phyloP scores from a whole-genome alignment of 92 coral and sea anemone genomes.

The Ricordea florida region DNA sequence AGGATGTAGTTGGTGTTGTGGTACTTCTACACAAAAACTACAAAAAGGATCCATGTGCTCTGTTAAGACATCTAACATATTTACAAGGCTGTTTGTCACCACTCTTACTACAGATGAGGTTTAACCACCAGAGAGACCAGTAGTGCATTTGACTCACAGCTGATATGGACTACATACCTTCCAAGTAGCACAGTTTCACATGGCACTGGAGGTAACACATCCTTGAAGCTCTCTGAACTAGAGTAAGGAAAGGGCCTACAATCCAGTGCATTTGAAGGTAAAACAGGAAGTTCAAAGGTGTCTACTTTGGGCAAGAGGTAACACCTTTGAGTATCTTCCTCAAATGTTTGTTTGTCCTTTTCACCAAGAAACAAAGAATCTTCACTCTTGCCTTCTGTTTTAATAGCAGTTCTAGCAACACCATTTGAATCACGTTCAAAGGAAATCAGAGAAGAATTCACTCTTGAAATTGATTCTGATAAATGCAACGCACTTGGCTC shows the following conservation, averaged over 20 bases:
- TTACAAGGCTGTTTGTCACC: too few species aligned
- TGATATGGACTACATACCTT: constrained; percentile 58
- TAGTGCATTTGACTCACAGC: neutral
- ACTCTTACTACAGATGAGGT: too few species aligned
- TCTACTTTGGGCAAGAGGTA: constrained; percentile 59
- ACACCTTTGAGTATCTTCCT: constrained; percentile 5
- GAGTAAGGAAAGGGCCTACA: constrained; percentile 51
- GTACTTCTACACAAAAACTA: too few species aligned
- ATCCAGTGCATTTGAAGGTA: constrained; percentile 77
- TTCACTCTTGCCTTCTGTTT: neutral
- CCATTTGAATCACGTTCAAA: neutral
- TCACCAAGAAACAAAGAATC: constrained; percentile 23
- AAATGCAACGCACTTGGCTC: neutral
- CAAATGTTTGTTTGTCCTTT: constrained; percentile 3
- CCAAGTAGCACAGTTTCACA: constrained; percentile 46
- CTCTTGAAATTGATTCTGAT: neutral
- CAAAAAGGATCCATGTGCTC: too few species aligned
- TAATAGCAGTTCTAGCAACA: neutral
- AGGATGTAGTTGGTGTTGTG: too few species aligned
- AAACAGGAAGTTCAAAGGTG: constrained; percentile 57
- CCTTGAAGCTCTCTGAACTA: neutral
- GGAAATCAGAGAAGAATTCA: neutral
- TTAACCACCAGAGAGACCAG: neutral
- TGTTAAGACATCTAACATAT: too few species aligned
- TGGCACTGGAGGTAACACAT: constrained; percentile 5